Conservation (phyloP, 64 coral and sea anemone species). For the Acropora tenuis region DNA sequence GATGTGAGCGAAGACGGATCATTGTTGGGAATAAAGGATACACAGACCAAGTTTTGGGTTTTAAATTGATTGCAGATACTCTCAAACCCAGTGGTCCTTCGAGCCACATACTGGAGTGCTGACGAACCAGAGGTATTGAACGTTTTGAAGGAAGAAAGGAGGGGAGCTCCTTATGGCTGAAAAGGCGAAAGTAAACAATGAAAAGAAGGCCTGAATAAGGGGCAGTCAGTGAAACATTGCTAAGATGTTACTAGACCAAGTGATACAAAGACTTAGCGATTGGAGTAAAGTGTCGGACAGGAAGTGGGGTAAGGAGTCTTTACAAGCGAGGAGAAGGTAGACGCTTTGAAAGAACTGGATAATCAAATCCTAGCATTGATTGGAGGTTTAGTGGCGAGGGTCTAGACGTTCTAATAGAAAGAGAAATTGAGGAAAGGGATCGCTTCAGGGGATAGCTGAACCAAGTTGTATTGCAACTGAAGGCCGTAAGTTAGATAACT, state of each 20-base stretch:
- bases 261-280: background rate
- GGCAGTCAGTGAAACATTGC: background rate
- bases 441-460: background rate
- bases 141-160: background rate
- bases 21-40: background rate
- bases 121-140: no score
- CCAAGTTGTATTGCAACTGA: background rate
- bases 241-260: background rate
- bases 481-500: no score
- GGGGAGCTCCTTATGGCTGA: background rate
- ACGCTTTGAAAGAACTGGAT: background rate
- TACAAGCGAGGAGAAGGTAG: background rate
- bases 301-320: background rate
- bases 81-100: slow-evolving; percentile 34
- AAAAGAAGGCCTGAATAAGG: background rate
- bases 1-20: no score
- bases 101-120: background rate
- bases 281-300: background rate
- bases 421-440: background rate
- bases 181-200: background rate
- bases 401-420: background rate
- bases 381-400: background rate
- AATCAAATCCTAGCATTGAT: background rate
- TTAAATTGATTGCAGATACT: background rate
- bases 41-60: background rate